phyloP scores from a whole-genome alignment of 2,797 vertebrate genomes.

The Crypturellus tataupa region DNA sequence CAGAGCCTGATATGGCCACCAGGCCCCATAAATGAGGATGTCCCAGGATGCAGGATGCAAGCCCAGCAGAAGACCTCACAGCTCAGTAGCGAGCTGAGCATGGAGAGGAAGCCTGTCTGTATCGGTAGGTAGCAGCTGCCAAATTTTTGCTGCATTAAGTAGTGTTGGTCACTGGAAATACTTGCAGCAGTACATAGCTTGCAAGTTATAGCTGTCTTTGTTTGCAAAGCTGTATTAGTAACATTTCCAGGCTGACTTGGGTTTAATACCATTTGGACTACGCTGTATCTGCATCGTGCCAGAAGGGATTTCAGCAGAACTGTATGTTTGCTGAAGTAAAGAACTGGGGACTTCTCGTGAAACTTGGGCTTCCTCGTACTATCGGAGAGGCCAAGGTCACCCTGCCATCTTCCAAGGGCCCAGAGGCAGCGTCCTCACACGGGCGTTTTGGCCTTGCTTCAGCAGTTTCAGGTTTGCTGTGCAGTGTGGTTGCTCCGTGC shows the following conservation, averaged over 20 bases:
- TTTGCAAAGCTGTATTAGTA: background rate
- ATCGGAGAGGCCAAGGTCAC: background rate
- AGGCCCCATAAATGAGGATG: accelerated
- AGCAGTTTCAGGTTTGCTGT: background rate
- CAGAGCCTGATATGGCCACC: background rate
- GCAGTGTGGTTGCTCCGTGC: background rate
- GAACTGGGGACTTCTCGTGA: accelerated
- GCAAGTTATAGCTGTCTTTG: background rate
- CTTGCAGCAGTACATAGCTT: conserved; percentile 3
- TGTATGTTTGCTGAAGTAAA: background rate
- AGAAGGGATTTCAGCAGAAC: background rate
- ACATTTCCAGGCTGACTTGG: background rate
- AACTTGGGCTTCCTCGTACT: background rate
- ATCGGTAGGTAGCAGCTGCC: background rate
- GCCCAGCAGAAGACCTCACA: background rate
- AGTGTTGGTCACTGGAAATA: background rate
- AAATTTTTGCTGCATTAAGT: conserved; percentile 10
- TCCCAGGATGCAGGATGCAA: accelerated
- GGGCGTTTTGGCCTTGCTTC: background rate
- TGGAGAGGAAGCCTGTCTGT: background rate
- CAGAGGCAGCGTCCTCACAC: background rate
- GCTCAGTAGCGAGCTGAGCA: accelerated
- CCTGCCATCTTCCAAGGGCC: background rate
- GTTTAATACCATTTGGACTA: background rate
- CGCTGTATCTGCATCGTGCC: background rate